These are phyloP conservation scores for Camponotus vicinus DNA, from an alignment of 1,140 invertebrate genomes.

Conservation along the genomic window DNA sequence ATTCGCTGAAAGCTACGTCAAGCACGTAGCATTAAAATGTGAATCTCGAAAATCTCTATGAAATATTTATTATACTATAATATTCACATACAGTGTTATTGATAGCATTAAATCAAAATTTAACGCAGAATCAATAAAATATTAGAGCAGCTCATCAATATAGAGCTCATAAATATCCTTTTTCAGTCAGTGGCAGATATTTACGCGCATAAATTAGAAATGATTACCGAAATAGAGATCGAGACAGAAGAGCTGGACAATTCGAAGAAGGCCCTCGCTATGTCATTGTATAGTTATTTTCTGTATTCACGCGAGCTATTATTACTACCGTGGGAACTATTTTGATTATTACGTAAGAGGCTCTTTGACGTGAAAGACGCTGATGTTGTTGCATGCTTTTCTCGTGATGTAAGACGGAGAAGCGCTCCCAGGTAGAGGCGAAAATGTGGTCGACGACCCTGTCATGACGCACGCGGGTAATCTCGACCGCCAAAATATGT, in stretches of 20 bases:
- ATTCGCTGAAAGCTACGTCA: background rate
- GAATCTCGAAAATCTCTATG: background rate
- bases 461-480: slow-evolving; percentile 46
- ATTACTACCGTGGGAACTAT: background rate
- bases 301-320: background rate
- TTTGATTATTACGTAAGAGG: slow-evolving; percentile 22
- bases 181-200: slow-evolving; percentile 24
- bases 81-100: slow-evolving; percentile 8
- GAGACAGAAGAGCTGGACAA: background rate
- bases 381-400: background rate
- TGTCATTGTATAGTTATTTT: background rate
- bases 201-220: background rate
- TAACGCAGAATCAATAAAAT: background rate
- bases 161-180: background rate
- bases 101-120: background rate
- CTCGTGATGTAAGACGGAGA: slow-evolving; percentile 39
- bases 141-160: background rate
- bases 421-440: slow-evolving; percentile 54
- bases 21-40: background rate
- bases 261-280: background rate
- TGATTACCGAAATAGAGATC: slow-evolving; percentile 27
- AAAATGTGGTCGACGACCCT: slow-evolving; percentile 65
- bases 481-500: slow-evolving; percentile 28
- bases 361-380: background rate
- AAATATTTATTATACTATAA: slow-evolving; percentile 23